These are phyloP conservation scores for Eptesicus fuscus DNA, from an alignment of 2,113 vertebrate genomes.

Conservation along the genomic window DNA sequence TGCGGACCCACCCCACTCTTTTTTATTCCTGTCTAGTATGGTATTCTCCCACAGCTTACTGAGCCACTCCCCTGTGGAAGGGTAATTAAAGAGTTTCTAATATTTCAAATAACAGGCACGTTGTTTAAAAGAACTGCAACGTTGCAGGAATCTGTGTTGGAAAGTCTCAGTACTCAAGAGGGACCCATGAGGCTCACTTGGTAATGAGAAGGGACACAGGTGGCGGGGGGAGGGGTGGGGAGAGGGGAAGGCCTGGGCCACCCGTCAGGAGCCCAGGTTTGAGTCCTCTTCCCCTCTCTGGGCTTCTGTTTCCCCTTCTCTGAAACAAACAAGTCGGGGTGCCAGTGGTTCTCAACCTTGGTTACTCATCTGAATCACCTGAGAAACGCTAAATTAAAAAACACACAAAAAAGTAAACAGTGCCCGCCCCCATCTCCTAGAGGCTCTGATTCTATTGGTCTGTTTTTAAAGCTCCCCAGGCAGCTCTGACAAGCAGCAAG, in stretches of 20 bases:
- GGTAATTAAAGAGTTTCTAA: neutral
- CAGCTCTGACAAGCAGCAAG: neutral
- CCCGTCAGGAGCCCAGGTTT: neutral
- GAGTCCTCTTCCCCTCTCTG: neutral
- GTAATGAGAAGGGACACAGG: neutral
- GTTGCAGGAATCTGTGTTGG: neutral
- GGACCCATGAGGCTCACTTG: neutral
- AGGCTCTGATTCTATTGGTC: neutral
- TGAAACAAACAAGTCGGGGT: neutral
- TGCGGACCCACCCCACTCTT: neutral
- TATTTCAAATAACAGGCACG: neutral
- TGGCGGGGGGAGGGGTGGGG: fast-evolving
- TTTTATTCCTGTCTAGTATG: neutral
- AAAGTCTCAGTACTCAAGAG: neutral
- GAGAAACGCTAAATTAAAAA: neutral
- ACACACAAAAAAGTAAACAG: neutral
- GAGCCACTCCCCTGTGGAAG: neutral
- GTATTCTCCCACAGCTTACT: neutral
- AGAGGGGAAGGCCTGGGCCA: fast-evolving
- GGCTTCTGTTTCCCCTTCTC: neutral
- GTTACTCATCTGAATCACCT: neutral
- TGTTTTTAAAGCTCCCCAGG: neutral
- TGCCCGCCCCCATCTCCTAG: neutral
- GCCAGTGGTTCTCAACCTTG: neutral
- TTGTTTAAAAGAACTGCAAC: neutral